Evolutionary conservation across 2,797 vertebrate species (phyloP).

Genomic region (Anguilla pacifica): DNA sequence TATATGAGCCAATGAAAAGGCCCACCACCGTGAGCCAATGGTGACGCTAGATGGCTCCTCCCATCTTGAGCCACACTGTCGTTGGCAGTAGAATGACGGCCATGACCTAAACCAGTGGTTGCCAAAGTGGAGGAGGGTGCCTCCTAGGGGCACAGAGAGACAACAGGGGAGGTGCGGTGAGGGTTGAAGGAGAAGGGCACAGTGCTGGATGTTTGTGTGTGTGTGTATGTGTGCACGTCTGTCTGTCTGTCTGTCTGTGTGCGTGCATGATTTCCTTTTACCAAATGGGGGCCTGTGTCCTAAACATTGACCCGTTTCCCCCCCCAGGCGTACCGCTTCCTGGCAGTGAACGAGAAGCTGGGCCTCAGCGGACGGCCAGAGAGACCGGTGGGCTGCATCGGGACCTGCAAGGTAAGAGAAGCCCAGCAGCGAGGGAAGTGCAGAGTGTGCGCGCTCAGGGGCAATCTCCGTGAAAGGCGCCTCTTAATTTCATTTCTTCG

Average conservation of each 20-base stretch:
- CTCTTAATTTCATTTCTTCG: background rate
- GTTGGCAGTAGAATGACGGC: background rate
- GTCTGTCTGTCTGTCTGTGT: too few relatives aligned
- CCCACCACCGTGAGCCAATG: background rate
- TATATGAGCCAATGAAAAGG: background rate
- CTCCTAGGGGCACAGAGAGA: too few relatives aligned
- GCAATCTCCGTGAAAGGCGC: background rate
- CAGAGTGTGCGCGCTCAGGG: background rate
- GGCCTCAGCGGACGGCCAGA: slow-evolving; percentile 92
- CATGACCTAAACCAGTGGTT: too few relatives aligned
- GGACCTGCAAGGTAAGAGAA: slow-evolving; percentile 87
- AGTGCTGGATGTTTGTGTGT: too few relatives aligned
- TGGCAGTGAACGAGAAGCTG: slow-evolving; percentile 91
- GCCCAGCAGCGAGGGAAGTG: background rate
- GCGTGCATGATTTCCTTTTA: too few relatives aligned
- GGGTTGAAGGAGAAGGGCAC: too few relatives aligned
- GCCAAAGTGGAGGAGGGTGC: too few relatives aligned
- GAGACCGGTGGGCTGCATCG: slow-evolving; percentile 93
- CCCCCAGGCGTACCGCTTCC: slow-evolving; percentile 89
- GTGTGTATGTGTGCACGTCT: too few relatives aligned
- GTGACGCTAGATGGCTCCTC: background rate
- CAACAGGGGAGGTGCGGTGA: too few relatives aligned
- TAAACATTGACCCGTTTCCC: slow-evolving; percentile 19
- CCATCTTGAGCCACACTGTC: background rate
- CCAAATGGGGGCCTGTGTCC: background rate